These are phyloP conservation scores for Hemibagrus guttatus DNA, from an alignment of 2,797 vertebrate species.

Conservation along the genomic window DNA sequence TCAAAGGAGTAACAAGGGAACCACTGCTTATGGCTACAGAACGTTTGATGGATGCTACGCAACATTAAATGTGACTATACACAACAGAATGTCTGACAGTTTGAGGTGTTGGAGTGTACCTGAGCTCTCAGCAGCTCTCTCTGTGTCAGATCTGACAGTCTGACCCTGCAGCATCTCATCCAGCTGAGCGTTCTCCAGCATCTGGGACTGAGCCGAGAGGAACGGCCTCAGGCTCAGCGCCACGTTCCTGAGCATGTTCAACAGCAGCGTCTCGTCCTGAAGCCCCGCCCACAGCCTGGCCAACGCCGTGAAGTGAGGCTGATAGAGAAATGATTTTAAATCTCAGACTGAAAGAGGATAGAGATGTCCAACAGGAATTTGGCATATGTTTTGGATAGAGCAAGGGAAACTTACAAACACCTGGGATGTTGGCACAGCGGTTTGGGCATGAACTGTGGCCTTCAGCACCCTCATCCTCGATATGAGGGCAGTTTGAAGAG, in stretches of 20 bases:
- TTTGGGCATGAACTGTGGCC: conserved; percentile 72
- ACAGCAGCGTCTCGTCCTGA: conserved; percentile 82
- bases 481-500: conserved; percentile 72
- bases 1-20: too few relatives aligned
- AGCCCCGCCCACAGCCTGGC: conserved; percentile 82
- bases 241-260: conserved; percentile 77
- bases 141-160: conserved; percentile 79
- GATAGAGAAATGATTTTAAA: background rate
- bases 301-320: conserved; percentile 85
- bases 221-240: conserved; percentile 77
- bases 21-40: too few relatives aligned
- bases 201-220: conserved; percentile 68
- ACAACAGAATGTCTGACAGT: background rate
- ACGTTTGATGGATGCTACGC: background rate
- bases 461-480: conserved; percentile 75
- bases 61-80: background rate
- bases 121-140: conserved; percentile 74
- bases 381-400: background rate
- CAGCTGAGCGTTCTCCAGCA: conserved; percentile 74
- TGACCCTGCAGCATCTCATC: conserved; percentile 72
- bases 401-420: conserved; percentile 84
- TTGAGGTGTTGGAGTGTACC: conserved; percentile 67
- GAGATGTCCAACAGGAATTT: background rate
- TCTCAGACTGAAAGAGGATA: background rate
- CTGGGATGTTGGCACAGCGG: conserved; percentile 75